These are phyloP conservation scores for Enteromius viviparus DNA, from an alignment of 2,797 vertebrate genomes.

Conservation along the genomic window DNA sequence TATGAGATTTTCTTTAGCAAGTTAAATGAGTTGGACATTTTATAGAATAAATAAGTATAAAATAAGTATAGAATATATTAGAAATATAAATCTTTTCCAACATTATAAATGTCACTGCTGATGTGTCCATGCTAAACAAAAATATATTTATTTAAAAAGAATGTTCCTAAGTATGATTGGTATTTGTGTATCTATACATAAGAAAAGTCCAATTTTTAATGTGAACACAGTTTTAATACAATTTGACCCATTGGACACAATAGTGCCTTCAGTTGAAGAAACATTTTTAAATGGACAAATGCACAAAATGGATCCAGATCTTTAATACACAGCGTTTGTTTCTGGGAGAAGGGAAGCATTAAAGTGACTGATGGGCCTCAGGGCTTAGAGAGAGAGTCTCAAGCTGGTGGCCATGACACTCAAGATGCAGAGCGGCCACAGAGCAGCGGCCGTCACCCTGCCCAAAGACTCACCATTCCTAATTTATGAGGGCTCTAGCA, in stretches of 20 bases:
- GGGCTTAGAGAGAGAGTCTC: constrained; percentile 58
- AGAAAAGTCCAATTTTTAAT: neutral
- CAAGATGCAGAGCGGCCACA: constrained; percentile 59
- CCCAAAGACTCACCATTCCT: constrained; percentile 73
- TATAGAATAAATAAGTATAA: too few species aligned
- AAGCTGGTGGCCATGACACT: constrained; percentile 57
- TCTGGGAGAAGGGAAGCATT: neutral
- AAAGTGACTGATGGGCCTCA: constrained; percentile 45
- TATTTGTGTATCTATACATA: neutral
- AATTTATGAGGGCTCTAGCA: constrained; percentile 83
- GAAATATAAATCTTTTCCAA: neutral
- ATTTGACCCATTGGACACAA: constrained; percentile 4
- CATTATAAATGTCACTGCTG: neutral
- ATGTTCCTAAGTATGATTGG: neutral
- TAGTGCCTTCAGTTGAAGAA: constrained; percentile 2
- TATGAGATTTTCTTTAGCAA: neutral
- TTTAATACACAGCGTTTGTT: neutral
- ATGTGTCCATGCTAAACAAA: neutral
- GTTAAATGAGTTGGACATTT: neutral
- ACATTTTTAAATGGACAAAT: constrained; percentile 4
- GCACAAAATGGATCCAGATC: constrained; percentile 5
- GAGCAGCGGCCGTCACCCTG: constrained; percentile 57
- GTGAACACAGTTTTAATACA: neutral
- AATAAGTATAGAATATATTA: neutral
- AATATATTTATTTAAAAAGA: neutral